phyloP scores from a whole-genome alignment of 1,140 invertebrate genomes.

The Neodiprion pinetum region DNA sequence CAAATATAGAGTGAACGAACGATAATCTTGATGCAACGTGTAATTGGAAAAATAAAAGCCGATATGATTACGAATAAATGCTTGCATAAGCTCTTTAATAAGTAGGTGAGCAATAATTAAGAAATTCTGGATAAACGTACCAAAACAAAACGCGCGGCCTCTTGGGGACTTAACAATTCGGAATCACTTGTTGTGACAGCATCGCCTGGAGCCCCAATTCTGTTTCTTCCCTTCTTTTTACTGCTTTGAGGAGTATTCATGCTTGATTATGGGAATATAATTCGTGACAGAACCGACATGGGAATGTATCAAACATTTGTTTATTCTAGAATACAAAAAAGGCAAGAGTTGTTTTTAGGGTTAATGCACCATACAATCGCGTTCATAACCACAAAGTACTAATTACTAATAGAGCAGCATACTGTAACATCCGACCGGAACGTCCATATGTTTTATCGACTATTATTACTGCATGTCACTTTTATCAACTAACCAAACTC shows the following conservation, averaged over 20 bases:
- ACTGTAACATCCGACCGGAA: too few species aligned
- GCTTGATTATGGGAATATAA: conserved; percentile 19
- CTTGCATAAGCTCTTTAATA: conserved; percentile 15
- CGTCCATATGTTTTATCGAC: too few species aligned
- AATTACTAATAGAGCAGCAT: too few species aligned
- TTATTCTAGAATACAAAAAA: too few species aligned
- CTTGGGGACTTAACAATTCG: conserved; percentile 47
- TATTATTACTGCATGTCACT: too few species aligned
- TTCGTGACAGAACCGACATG: background rate
- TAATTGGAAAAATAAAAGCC: conserved; percentile 6
- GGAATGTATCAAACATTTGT: too few species aligned
- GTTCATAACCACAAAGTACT: too few species aligned
- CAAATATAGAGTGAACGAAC: background rate
- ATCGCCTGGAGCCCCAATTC: conserved; percentile 46
- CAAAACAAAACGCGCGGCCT: conserved; percentile 52
- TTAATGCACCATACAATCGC: too few species aligned
- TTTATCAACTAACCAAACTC: too few species aligned
- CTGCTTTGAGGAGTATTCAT: conserved; percentile 52
- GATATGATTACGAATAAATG: background rate
- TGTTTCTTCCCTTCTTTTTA: conserved; percentile 56
- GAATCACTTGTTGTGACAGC: conserved; percentile 31
- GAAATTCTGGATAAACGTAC: conserved; percentile 31
- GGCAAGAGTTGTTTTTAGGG: too few species aligned
- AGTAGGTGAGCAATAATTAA: conserved; percentile 11
- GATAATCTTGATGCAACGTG: background rate